Evolutionary conservation across 1,140 invertebrate species (phyloP).

Genomic region (Listronotus oregonensis): DNA sequence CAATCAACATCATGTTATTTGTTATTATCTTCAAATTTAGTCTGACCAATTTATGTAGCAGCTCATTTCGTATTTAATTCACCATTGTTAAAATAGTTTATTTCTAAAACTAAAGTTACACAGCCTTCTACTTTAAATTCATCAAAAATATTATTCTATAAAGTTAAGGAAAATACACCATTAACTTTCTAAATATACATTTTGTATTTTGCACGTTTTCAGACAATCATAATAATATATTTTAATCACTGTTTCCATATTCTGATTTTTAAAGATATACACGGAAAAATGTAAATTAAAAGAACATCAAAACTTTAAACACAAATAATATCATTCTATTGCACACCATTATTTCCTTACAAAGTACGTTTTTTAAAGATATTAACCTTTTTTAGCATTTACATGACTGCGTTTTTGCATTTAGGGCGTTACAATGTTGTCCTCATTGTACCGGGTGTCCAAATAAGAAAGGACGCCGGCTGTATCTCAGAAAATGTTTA

Average conservation of each 20-base stretch:
- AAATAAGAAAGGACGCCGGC: too few relatives aligned
- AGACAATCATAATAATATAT: not conserved
- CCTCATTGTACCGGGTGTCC: too few relatives aligned
- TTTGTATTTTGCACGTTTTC: not conserved
- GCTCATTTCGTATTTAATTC: too few relatives aligned
- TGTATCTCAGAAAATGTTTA: too few relatives aligned
- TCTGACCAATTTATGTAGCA: too few relatives aligned
- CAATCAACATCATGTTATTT: too few relatives aligned
- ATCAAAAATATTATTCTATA: conserved; percentile 9
- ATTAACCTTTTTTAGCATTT: too few relatives aligned
- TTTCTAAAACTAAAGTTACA: conserved; percentile 8
- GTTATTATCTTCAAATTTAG: too few relatives aligned
- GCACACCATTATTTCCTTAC: not conserved
- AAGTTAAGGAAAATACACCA: not conserved
- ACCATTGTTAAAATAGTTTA: not conserved
- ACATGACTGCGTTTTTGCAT: too few relatives aligned
- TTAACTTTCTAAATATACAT: not conserved
- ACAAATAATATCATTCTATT: conserved; percentile 1
- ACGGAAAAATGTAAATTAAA: not conserved
- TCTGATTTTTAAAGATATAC: not conserved
- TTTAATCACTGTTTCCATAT: not conserved
- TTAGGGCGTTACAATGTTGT: too few relatives aligned
- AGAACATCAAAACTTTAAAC: not conserved
- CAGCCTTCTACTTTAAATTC: conserved; percentile 12
- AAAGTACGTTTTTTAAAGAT: too few relatives aligned